Conservation (phyloP, 2,113 vertebrate genomes). For the Sander vitreus region DNA sequence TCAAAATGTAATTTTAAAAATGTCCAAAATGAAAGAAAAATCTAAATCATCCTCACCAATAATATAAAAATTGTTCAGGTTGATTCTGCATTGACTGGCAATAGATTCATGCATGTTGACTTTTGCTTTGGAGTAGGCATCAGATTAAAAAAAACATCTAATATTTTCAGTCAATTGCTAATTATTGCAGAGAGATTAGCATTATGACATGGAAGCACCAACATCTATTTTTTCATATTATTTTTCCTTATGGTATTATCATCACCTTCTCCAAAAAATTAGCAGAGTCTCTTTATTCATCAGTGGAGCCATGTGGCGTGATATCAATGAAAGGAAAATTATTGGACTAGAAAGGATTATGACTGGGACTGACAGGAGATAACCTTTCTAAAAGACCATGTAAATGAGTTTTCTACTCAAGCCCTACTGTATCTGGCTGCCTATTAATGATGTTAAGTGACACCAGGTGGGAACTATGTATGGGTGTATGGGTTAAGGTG, state of each 20-base stretch:
- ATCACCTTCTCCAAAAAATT: constrained; percentile 30
- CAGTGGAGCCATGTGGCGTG: constrained; percentile 53
- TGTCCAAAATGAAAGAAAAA: neutral
- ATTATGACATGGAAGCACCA: constrained; percentile 16
- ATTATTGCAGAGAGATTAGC: constrained; percentile 17
- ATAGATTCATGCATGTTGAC: neutral
- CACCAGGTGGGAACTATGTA: constrained; percentile 59
- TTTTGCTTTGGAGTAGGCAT: neutral
- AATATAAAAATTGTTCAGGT: neutral
- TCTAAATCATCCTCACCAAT: neutral
- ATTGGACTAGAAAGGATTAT: constrained; percentile 80
- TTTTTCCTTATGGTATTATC: constrained; percentile 47
- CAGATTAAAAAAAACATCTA: constrained; percentile 12
- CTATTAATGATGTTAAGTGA: constrained; percentile 71
- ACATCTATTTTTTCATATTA: constrained; percentile 34
- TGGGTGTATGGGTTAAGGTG: constrained; percentile 62
- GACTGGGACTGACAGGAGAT: constrained; percentile 76
- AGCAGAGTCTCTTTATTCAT: constrained; percentile 39
- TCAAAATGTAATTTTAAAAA: neutral
- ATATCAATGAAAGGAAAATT: constrained; percentile 77
- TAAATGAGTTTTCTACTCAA: constrained; percentile 80
- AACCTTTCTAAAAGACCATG: constrained; percentile 82
- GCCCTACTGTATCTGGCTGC: constrained; percentile 66
- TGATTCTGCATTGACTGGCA: constrained; percentile 13
- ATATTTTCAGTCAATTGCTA: constrained; percentile 15